These are phyloP conservation scores for Tillus elongatus DNA, from an alignment of 2,888 invertebrate genomes.

Conservation along the genomic window DNA sequence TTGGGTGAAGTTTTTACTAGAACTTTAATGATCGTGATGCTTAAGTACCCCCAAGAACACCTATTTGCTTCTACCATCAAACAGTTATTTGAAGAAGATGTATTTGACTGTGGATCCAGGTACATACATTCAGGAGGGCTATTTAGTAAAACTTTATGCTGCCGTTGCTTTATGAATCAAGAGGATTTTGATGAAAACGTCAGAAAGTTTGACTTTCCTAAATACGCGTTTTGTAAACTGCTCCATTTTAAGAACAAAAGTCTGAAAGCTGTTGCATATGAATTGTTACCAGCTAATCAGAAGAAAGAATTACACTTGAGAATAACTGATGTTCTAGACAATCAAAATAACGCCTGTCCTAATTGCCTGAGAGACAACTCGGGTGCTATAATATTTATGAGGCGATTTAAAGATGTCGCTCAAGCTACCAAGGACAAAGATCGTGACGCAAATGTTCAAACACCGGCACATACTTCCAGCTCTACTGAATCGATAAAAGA, in stretches of 20 bases:
- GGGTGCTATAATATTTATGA: constrained; percentile 11
- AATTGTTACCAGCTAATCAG: constrained; percentile 47
- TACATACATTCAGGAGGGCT: constrained; percentile 23
- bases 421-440: neutral
- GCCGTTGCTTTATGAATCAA: constrained; percentile 36
- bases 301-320: constrained; percentile 49
- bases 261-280: constrained; percentile 47
- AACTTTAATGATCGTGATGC: constrained; percentile 45
- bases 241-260: constrained; percentile 48
- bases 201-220: constrained; percentile 39
- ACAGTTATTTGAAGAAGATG: constrained; percentile 47
- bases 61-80: constrained; percentile 44
- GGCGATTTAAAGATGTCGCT: constrained; percentile 2
- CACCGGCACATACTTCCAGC: too few species aligned
- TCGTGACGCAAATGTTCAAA: too few species aligned
- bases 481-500: constrained; percentile 12
- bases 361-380: constrained; percentile 35
- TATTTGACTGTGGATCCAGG: constrained; percentile 47
- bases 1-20: constrained; percentile 49
- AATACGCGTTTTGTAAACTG: constrained; percentile 50
- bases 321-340: constrained; percentile 45
- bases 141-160: constrained; percentile 16
- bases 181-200: constrained; percentile 40
- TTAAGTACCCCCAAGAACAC: constrained; percentile 46
- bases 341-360: constrained; percentile 45